Evolutionary conservation across 2,797 vertebrate genomes (phyloP), one percentile per base, ranked within the genome.

Genomic region (Sparus aurata): DNA sequence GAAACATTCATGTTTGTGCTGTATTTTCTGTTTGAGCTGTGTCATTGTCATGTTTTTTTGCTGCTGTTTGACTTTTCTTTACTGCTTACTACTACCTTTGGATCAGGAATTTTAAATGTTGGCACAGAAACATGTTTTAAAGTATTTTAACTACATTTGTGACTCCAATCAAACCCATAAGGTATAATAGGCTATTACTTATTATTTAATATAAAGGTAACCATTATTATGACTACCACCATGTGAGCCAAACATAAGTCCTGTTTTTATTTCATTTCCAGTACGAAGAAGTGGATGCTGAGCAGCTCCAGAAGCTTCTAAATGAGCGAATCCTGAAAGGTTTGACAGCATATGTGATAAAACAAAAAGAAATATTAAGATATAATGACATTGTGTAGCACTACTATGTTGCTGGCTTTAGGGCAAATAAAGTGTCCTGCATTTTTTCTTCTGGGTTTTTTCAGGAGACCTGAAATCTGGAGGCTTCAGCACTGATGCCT

Each of bases 401-500:
- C 12, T 59, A 5, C 8, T 43, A 3, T 60, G 15, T 34, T 57
- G 4, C 20, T 25, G 5, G 12, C 12, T 46, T 66, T 30, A 12
- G 22, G 17, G 13, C 12, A 23, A 71, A 57, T 18, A 17, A 13
- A 60, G 1, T 22, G 47, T 5, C 11, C 2, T 47, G 27, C 4
- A 15, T 3, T 15, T 38, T 9, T 55, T 23, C 38, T n/a, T 45
- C 2, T 68, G 1, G 49, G 85, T 70, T 67, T 45, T 38, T 58
- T 46, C 41, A 94, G 93, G 85, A 38, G 70, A 90, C 55, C 17
- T 91, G 58, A 88, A 84, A 50, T 82, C 73, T 23, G 90, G 89
- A 63, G 93, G 79, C 3, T 98, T 98, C 93, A 96, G 90, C 82
- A 92, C 96, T 5, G 97, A 98, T 54, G 94, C 95, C 55, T 97